These are phyloP conservation scores for Muraenolepis orangiensis DNA, from an alignment of 2,797 vertebrate genomes.

Conservation along the genomic window DNA sequence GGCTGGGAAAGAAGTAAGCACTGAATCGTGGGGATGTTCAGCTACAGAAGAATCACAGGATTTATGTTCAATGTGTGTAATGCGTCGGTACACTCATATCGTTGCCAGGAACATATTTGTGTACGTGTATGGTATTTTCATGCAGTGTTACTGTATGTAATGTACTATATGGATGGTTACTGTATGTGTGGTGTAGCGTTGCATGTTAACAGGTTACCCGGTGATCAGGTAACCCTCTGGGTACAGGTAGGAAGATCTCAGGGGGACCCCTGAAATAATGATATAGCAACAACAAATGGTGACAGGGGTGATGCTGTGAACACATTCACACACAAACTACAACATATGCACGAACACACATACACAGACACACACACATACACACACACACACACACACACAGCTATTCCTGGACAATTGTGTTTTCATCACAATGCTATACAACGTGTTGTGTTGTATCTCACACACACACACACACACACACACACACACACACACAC, in stretches of 20 bases:
- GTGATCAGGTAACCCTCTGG: slow-evolving; percentile 31
- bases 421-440: background rate
- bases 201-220: slow-evolving; percentile 4
- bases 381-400: background rate
- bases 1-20: background rate
- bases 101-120: background rate
- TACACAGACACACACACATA: background rate
- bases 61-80: background rate
- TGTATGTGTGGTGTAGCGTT: background rate
- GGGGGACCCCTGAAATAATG: background rate
- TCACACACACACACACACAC: too few relatives aligned
- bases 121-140: slow-evolving; percentile 1
- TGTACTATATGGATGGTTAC: too few relatives aligned
- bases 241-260: slow-evolving; percentile 15
- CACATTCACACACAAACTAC: background rate
- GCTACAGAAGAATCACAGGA: background rate
- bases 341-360: background rate
- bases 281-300: slow-evolving; percentile 5
- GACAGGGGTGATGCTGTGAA: background rate
- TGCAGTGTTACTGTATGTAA: too few relatives aligned
- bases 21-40: background rate
- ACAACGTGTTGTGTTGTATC: slow-evolving; percentile 6
- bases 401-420: background rate
- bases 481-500: too few relatives aligned
- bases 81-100: background rate